A percentile compares a stretch with the other conserved stretches of the same genome.
Evolutionary conservation across 2,888 invertebrate genomes (phyloP).

Genomic region (Keiferia lycopersicella): DNA sequence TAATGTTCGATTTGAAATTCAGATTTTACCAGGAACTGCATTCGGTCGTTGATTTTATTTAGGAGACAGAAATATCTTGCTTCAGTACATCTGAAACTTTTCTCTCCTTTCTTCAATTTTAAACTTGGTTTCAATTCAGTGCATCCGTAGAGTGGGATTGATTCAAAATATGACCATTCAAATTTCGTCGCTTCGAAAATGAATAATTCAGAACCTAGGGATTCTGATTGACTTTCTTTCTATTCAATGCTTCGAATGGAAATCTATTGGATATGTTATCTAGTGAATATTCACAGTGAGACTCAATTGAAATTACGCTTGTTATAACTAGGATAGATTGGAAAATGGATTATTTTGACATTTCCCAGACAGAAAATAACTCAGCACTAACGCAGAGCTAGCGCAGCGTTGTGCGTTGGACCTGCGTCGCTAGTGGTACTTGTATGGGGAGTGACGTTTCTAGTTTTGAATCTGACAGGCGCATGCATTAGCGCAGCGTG

Average conservation of each 20-base stretch:
- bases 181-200: slow-evolving; percentile 6
- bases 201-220: slow-evolving; percentile 22
- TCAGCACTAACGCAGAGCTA: too few species aligned
- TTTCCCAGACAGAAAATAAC: too few species aligned
- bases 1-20: slow-evolving; percentile 27
- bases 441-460: too few species aligned
- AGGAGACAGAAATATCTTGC: slow-evolving; percentile 12
- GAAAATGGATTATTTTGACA: too few species aligned
- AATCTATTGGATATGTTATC: neutral
- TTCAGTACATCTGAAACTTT: neutral
- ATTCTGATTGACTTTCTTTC: slow-evolving; percentile 17
- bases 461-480: too few species aligned
- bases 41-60: slow-evolving; percentile 18
- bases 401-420: too few species aligned
- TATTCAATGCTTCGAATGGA: slow-evolving; percentile 7
- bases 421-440: too few species aligned
- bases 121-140: neutral
- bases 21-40: slow-evolving; percentile 21
- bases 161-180: slow-evolving; percentile 15
- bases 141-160: neutral
- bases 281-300: slow-evolving; percentile 8
- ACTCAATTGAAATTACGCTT: neutral
- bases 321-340: neutral
- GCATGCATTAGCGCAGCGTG: too few species aligned
- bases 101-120: neutral